Base-by-base conservation (phyloP, 2,797 vertebrate species). In the Onychomys leucogaster region DNA sequence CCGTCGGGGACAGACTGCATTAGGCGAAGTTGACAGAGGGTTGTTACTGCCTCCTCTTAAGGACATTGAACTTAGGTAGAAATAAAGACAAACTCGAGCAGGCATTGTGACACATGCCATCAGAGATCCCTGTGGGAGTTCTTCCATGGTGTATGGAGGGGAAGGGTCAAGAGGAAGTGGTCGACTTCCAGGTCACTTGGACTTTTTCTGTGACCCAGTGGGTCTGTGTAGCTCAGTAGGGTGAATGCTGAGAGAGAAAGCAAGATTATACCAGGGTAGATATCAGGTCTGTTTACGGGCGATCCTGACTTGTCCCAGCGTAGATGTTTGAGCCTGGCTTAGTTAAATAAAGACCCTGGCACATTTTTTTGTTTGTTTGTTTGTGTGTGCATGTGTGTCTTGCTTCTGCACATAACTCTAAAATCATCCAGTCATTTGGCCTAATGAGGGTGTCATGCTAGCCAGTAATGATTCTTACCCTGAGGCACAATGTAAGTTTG, bases 181-280 rank as follows among this genome's bases (percentile, higher is more conserved):
- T 83, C 37, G 16, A 52, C 34, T 21, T 91, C 49, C 14, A 17
- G 59, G 59, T 89, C 78, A 2, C 75, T 52, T 71, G 32, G 57
- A 80, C 86, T 86, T 77, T 25, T 23, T 19, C 1, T 0, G 0
- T 75, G 63, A 59, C 13, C 55, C n/a, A 16, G 29, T 32, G 90
- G 25, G n/a, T 61, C 91, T 82, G 80, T 82, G 80, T 8, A 37
- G 32, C 13, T 4, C 4, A 57, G 52, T 4, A 43, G 77, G 67
- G 37, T 59, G 86, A 49, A 61, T 27, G 1, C 55, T 21, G 25
- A 77, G 0, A 71, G 41, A 82, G 34, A 69, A 2, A 67, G 37
- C 2, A 8, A n/a, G 76, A 32, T 0, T 4, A 32, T 14, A 73
- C 49, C 0, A 1, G 4, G 12, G 2, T 46, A 34, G 2, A 41